Base-by-base conservation (phyloP, 2,797 vertebrate genomes). In the Sebastolobus alascanus region DNA sequence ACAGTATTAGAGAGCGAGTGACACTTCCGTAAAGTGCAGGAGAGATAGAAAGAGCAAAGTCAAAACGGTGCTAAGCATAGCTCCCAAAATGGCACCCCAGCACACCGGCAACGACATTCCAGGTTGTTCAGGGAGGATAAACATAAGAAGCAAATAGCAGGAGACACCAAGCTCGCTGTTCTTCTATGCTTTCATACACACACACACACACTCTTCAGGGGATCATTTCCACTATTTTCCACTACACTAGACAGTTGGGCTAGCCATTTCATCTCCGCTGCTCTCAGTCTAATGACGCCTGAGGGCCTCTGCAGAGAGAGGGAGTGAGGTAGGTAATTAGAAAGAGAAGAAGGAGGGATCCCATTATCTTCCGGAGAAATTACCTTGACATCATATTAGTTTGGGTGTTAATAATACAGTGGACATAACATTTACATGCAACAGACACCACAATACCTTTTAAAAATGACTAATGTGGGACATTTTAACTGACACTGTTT, bases 221-320 rank as follows among this genome's bases (percentile, higher is more conserved):
- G 46, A 90, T 89, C 50, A 69, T 80, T 85, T 84, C 59, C 70
- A 80, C 54, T 60, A 79, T 84, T 87, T 89, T 87, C 84, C 73
- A 87, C 82, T 58, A 84, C 55, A 81, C 66, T 69, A 81, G 72
- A 88, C 74, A 75, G 86, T 76, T 50, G n/a, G 58, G 35, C 66
- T 31, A 73, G 67, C 46, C 61, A 63, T 92, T 93, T 87, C 20
- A 88, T 86, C 73, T 92, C 63, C 65, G 68, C 61, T 77, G 77
- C 66, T 77, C 68, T 84, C 40, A 50, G 59, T 73, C 54, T 75
- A 80, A 90, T 85, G 77, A 84, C 5, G 38, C 76, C 84, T 72
- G 66, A 79, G 77, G 73, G 77, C 73, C 54, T 84, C 31, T 43
- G 78, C 37, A 82, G 40, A 73, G 52, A 65, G 70, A 80, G 27